Conservation (phyloP, 2,113 vertebrate species). For the Andinoacara biseriatus region DNA sequence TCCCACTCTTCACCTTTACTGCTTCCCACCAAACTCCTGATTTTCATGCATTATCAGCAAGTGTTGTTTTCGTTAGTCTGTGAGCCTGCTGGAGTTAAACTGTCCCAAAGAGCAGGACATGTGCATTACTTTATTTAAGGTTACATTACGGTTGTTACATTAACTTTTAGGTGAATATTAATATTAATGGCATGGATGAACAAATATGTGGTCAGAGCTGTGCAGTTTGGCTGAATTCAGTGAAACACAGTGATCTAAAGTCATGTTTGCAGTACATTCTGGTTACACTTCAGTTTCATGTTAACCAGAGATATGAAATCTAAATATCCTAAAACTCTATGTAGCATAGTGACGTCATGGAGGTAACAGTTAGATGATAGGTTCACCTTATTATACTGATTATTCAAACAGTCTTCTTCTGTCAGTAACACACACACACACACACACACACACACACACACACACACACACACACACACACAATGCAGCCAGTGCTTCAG, state of each 20-base stretch:
- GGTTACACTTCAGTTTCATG: no score
- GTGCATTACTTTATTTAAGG: fast-evolving
- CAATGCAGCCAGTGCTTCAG: constrained; percentile 4
- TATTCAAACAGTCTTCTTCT: constrained; percentile 15
- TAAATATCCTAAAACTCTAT: background rate
- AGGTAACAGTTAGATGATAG: background rate
- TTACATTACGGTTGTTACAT: background rate
- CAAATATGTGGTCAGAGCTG: background rate
- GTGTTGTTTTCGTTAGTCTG: background rate
- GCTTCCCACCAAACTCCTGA: background rate
- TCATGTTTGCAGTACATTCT: fast-evolving
- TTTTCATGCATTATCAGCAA: background rate
- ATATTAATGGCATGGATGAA: background rate
- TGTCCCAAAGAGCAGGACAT: background rate
- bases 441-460: background rate
- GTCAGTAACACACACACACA: background rate
- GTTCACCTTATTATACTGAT: constrained; percentile 45
- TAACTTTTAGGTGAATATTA: background rate
- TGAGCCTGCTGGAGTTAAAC: background rate
- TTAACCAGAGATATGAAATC: background rate
- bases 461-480: background rate
- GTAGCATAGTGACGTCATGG: fast-evolving
- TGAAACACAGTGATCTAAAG: background rate
- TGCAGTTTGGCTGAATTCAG: background rate
- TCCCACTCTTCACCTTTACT: no score